phyloP scores from a whole-genome alignment of 2,113 vertebrate species.

The Entosphenus tridentatus region DNA sequence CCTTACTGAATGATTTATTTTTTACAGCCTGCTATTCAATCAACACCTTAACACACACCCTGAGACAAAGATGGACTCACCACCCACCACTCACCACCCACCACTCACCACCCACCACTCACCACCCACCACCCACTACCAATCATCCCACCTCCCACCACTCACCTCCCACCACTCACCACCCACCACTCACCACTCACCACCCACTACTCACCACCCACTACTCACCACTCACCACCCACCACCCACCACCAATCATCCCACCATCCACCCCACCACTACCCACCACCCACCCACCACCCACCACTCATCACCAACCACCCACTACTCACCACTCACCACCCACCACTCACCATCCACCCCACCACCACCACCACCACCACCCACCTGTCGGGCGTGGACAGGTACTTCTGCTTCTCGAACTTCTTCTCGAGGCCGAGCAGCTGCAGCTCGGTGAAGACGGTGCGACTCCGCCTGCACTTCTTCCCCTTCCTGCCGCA shows the following conservation, averaged over 20 bases:
- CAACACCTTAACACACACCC: too few relatives aligned
- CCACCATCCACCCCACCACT: background rate
- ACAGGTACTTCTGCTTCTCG: constrained; percentile 97
- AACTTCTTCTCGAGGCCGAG: constrained; percentile 98
- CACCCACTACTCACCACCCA: background rate
- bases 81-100: too few relatives aligned
- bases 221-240: background rate
- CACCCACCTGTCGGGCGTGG: constrained; percentile 76
- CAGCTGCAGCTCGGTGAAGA: constrained; percentile 90
- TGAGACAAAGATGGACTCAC: too few relatives aligned
- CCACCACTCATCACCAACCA: background rate
- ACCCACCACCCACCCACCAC: background rate
- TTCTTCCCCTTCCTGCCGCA: constrained; percentile 56
- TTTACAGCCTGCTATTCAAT: too few relatives aligned
- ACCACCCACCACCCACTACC: too few relatives aligned
- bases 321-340: background rate
- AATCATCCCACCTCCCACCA: background rate
- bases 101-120: too few relatives aligned
- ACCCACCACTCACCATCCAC: background rate
- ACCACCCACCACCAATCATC: background rate
- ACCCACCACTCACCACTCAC: background rate
- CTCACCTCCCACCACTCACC: background rate
- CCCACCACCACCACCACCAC: background rate
- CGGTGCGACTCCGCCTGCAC: constrained; percentile 76
- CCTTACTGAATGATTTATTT: too few relatives aligned